phyloP scores from a whole-genome alignment of 1,140 invertebrate species.

The Ruditapes philippinarum region DNA sequence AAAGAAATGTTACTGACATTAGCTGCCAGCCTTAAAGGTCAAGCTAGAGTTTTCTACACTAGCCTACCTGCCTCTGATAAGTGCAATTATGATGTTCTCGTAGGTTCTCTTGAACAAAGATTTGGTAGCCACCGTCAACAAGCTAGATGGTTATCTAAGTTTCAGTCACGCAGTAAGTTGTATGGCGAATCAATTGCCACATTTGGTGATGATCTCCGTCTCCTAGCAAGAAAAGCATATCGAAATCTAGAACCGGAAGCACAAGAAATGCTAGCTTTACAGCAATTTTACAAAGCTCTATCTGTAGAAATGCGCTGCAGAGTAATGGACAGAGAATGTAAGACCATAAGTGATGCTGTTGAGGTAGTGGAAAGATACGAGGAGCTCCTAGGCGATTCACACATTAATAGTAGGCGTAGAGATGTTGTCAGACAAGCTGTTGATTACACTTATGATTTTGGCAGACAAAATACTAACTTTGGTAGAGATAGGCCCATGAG shows the following conservation, averaged over 20 bases:
- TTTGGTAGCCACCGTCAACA: neutral
- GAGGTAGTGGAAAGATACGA: neutral
- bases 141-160: neutral
- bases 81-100: neutral
- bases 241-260: neutral
- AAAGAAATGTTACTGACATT: neutral
- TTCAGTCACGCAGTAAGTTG: neutral
- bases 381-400: neutral
- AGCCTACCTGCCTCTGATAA: neutral
- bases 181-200: neutral
- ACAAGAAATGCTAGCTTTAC: conserved; percentile 10
- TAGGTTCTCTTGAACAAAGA: neutral
- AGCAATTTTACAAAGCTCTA: neutral
- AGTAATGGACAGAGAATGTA: neutral
- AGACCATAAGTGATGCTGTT: neutral
- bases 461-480: too few species aligned
- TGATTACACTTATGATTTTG: neutral
- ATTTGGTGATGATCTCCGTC: conserved; percentile 1
- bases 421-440: neutral
- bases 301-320: neutral
- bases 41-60: neutral
- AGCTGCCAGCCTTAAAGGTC: neutral
- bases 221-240: too few species aligned
- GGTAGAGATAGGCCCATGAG: neutral
- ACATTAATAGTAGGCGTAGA: neutral